Conservation (phyloP, 2,113 vertebrate genomes). For the Danionella cerebrum region DNA sequence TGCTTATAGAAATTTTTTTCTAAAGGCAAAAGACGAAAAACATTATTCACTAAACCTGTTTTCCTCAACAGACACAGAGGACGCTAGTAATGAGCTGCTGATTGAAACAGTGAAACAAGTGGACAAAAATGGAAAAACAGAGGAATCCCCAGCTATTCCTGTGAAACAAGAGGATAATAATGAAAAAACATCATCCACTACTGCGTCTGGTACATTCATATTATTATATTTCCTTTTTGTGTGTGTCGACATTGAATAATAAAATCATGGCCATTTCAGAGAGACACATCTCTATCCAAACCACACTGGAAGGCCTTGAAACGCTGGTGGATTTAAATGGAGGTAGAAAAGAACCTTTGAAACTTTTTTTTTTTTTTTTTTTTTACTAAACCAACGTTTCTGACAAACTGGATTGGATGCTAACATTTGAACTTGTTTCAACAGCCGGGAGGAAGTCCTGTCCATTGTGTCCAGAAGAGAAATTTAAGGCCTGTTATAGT, state of each 20-base stretch:
- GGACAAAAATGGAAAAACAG: not conserved
- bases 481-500: slow-evolving; percentile 82
- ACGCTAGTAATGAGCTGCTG: not conserved
- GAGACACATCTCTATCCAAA: slow-evolving; percentile 89
- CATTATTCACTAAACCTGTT: too few species aligned
- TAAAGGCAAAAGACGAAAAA: too few species aligned
- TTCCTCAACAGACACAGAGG: not conserved
- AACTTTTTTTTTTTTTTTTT: not conserved
- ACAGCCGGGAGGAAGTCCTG: slow-evolving; percentile 80
- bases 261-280: slow-evolving; percentile 62
- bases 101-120: not conserved
- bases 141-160: not conserved
- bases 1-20: too few species aligned
- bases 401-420: not conserved
- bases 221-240: not conserved
- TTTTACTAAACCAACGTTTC: not conserved
- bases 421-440: not conserved
- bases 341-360: slow-evolving; percentile 55
- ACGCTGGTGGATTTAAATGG: slow-evolving; percentile 73
- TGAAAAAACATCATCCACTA: slow-evolving; percentile 9
- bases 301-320: slow-evolving; percentile 77
- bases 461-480: slow-evolving; percentile 88
- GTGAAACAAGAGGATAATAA: slow-evolving; percentile 8
- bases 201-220: slow-evolving; percentile 24
- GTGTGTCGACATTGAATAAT: not conserved